Evolutionary conservation across 2,113 vertebrate genomes (phyloP).

Genomic region (Acrocephalus kingi): DNA sequence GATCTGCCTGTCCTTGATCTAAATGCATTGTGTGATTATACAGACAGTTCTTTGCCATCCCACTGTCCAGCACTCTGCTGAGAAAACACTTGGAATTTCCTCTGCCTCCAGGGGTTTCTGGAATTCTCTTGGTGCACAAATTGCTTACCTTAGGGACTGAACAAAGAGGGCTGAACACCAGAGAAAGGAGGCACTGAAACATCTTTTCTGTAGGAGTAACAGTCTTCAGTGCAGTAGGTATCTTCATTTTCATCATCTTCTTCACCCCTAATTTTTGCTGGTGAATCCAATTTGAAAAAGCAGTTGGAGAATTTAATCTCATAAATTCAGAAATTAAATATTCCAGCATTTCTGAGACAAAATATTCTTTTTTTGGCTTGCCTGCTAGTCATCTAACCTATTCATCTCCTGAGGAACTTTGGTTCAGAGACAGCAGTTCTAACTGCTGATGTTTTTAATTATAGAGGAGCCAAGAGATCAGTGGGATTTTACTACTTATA

Average conservation of each 20-base stretch:
- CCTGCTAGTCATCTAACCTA: not conserved
- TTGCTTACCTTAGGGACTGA: not conserved
- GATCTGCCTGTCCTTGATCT: not conserved
- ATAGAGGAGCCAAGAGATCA: not conserved
- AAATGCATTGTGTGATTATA: not conserved
- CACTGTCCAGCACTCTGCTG: not conserved
- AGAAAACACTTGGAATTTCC: not conserved
- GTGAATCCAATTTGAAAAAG: not conserved
- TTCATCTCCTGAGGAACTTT: not conserved
- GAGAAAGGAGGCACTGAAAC: not conserved
- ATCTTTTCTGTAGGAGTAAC: not conserved
- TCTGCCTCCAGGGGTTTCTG: not conserved
- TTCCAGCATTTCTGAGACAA: not conserved
- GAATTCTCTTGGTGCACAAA: not conserved
- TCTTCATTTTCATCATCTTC: not conserved
- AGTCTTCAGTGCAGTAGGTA: not conserved
- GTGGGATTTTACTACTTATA: not conserved
- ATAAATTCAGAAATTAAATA: not conserved
- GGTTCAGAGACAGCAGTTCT: not conserved
- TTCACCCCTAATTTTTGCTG: not conserved
- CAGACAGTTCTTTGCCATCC: not conserved
- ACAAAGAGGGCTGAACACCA: not conserved
- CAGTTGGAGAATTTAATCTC: not conserved
- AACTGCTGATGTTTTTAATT: not conserved
- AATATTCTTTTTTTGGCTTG: not conserved